Conservation (phyloP, 2,113 vertebrate genomes). For the Hyaena hyaena region DNA sequence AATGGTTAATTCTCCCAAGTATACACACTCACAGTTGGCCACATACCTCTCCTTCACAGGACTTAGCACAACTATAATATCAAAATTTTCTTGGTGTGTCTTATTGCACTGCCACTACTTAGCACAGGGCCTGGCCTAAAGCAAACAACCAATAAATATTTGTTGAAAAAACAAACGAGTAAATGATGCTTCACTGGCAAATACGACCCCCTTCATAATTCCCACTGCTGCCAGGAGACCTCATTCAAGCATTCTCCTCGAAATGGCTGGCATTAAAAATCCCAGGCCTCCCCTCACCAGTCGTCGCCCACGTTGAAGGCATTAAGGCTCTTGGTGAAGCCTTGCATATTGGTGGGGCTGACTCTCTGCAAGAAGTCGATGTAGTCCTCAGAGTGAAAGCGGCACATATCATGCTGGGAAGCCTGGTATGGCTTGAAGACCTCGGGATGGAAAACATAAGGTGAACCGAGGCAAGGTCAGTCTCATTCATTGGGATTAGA, state of each 20-base stretch:
- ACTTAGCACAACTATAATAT: conserved; percentile 7
- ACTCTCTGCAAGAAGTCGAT: conserved; percentile 99
- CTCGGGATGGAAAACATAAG: conserved; percentile 82
- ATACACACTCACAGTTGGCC: neutral
- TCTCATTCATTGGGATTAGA: neutral
- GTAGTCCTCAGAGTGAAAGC: conserved; percentile 99
- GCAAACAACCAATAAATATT: conserved; percentile 38
- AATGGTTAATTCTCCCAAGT: neutral
- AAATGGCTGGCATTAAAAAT: neutral
- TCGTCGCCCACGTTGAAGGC: conserved; percentile 98
- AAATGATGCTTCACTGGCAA: conserved; percentile 17
- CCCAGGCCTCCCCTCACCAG: conserved; percentile 89
- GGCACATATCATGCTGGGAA: conserved; percentile 99
- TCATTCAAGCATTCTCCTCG: neutral
- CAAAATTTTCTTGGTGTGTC: neutral
- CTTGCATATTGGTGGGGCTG: conserved; percentile 99
- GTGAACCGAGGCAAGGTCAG: neutral
- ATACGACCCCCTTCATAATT: neutral
- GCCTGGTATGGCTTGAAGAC: conserved; percentile 99
- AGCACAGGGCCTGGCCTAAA: conserved; percentile 20
- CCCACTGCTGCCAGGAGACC: neutral
- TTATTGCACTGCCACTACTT: neutral
- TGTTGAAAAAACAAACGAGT: conserved; percentile 26
- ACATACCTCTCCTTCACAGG: neutral
- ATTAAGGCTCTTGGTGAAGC: conserved; percentile 99